phyloP scores from a whole-genome alignment of 2,797 vertebrate genomes.

The Pelobates cultripes region DNA sequence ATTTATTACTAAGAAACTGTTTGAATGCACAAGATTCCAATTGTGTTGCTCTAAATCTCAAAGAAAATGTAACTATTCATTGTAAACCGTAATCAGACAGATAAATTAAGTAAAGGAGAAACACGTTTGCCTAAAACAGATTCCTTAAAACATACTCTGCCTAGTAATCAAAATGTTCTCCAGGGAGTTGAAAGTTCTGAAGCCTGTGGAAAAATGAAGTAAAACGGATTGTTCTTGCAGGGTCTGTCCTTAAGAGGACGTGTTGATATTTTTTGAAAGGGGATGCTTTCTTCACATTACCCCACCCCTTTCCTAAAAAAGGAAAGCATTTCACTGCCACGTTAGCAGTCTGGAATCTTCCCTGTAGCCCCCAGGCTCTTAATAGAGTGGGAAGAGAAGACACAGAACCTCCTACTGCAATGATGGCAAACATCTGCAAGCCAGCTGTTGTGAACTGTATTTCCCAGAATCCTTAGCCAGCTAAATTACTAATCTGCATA shows the following conservation, averaged over 20 bases:
- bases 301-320: not conserved
- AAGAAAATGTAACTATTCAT: too few relatives aligned
- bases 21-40: too few relatives aligned
- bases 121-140: too few relatives aligned
- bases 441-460: not conserved
- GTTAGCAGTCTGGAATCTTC: constrained; percentile 49
- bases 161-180: too few relatives aligned
- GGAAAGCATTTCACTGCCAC: constrained; percentile 39
- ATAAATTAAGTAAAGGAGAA: too few relatives aligned
- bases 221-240: not conserved
- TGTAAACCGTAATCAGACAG: too few relatives aligned
- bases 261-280: not conserved
- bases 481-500: not conserved
- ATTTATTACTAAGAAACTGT: too few relatives aligned
- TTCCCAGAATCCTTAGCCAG: not conserved
- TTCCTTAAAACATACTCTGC: too few relatives aligned
- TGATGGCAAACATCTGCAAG: not conserved
- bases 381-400: constrained; percentile 16
- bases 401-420: constrained; percentile 5
- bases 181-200: too few relatives aligned
- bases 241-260: not conserved
- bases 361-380: constrained; percentile 5
- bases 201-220: too few relatives aligned
- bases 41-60: too few relatives aligned
- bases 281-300: not conserved